Conservation (phyloP, 92 coral and sea anemone genomes). For the Meandrina meandrites region DNA sequence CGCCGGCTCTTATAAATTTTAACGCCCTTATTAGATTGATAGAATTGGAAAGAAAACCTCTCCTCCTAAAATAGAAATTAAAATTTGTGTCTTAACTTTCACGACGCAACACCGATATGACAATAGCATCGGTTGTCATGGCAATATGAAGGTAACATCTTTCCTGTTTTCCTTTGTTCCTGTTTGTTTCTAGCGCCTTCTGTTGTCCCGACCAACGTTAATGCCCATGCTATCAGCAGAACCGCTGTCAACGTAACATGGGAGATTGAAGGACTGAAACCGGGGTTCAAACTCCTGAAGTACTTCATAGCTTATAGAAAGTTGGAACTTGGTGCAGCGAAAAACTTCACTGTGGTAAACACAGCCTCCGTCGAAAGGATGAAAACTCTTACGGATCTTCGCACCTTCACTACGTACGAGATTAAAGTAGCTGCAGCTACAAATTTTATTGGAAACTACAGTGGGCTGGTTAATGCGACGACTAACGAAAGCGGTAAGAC, state of each 20-base stretch:
- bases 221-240: conserved; percentile 11
- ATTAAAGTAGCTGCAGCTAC: conserved; percentile 33
- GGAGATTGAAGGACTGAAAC: not conserved
- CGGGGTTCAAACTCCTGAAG: not conserved
- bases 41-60: too few relatives aligned
- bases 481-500: conserved; percentile 24
- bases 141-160: not conserved
- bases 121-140: not conserved
- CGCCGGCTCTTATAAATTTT: too few relatives aligned
- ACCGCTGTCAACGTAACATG: conserved; percentile 40
- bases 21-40: too few relatives aligned
- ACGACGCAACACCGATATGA: too few relatives aligned
- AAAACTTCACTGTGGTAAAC: too few relatives aligned
- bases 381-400: not conserved
- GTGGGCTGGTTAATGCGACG: not conserved
- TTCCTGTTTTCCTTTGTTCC: not conserved
- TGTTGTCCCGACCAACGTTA: conserved; percentile 45
- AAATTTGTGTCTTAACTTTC: too few relatives aligned
- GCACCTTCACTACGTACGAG: conserved; percentile 11
- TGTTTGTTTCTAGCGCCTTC: conserved; percentile 43
- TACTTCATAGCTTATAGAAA: not conserved
- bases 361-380: not conserved
- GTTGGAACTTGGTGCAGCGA: not conserved
- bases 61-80: too few relatives aligned
- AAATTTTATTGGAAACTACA: conserved; percentile 3